These are phyloP conservation scores for Netelia fuscicornis DNA, from an alignment of 2,888 invertebrate genomes.

Conservation along the genomic window DNA sequence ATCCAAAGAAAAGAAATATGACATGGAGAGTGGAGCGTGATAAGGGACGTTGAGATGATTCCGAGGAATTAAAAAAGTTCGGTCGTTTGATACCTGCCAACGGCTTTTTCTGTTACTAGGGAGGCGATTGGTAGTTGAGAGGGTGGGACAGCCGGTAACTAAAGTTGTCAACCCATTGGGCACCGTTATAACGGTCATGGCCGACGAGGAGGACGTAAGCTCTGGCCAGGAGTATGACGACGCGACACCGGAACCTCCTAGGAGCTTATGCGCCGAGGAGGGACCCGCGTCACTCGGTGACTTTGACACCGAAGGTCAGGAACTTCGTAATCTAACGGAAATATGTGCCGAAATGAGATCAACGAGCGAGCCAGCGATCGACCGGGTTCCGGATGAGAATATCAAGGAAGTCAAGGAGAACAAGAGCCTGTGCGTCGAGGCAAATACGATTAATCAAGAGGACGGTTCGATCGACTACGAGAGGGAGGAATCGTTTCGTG, in stretches of 20 bases:
- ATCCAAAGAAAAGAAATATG: conserved; percentile 1
- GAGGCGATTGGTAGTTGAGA: conserved; percentile 86
- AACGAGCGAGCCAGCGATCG: conserved; percentile 81
- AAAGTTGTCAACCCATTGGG: conserved; percentile 92
- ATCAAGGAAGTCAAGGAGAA: conserved; percentile 80
- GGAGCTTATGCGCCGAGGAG: conserved; percentile 82
- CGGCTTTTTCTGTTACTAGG: conserved; percentile 93
- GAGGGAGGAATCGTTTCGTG: conserved; percentile 79
- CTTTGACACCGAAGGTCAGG: conserved; percentile 78
- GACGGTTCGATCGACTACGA: conserved; percentile 79
- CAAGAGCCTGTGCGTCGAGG: conserved; percentile 80
- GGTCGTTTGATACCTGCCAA: conserved; percentile 89
- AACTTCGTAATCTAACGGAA: conserved; percentile 80
- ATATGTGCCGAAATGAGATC: conserved; percentile 83
- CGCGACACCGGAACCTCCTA: conserved; percentile 75
- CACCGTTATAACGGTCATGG: conserved; percentile 87
- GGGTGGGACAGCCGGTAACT: conserved; percentile 86
- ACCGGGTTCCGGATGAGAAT: conserved; percentile 80
- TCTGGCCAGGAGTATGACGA: conserved; percentile 80
- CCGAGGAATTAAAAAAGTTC: conserved; percentile 64
- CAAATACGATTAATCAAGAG: conserved; percentile 68
- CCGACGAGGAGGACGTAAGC: conserved; percentile 83
- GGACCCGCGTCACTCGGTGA: conserved; percentile 82
- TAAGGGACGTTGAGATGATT: conserved; percentile 40
- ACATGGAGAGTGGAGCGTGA: conserved; percentile 13